A percentile compares a stretch with the other conserved stretches of the same genome.
Conservation (phyloP, 1,140 invertebrate species). For the Drosophila nebulosa region DNA sequence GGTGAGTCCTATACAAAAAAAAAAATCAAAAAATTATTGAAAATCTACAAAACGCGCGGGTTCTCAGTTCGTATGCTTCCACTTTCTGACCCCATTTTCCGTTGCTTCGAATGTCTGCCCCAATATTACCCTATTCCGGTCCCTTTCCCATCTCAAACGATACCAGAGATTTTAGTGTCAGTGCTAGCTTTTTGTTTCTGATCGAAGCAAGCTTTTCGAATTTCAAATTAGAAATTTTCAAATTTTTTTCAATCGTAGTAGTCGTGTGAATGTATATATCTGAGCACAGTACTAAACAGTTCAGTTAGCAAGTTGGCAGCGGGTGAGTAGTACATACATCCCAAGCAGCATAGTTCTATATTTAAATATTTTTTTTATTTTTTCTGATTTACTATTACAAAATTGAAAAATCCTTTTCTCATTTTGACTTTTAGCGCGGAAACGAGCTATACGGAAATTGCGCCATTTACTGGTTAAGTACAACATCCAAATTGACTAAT, state of each 20-base stretch:
- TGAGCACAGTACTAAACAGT: background rate
- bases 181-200: background rate
- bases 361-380: too few species aligned
- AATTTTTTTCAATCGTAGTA: background rate
- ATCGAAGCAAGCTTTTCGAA: background rate
- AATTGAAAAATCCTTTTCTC: background rate
- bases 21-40: too few species aligned
- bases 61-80: too few species aligned
- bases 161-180: background rate
- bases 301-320: background rate
- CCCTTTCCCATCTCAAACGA: too few species aligned
- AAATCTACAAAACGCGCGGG: too few species aligned
- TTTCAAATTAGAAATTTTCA: background rate
- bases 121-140: too few species aligned
- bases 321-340: background rate
- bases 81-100: too few species aligned
- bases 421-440: slow-evolving; percentile 47
- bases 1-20: slow-evolving; percentile 19
- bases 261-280: background rate
- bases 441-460: slow-evolving; percentile 64
- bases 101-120: too few species aligned
- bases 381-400: too few species aligned
- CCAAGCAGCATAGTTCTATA: too few species aligned
- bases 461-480: slow-evolving; percentile 69
- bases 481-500: slow-evolving; percentile 66